Evolutionary conservation across 1,140 invertebrate species (phyloP), one percentile per base, ranked within the genome.

Genomic region (Bombus sibiricus): DNA sequence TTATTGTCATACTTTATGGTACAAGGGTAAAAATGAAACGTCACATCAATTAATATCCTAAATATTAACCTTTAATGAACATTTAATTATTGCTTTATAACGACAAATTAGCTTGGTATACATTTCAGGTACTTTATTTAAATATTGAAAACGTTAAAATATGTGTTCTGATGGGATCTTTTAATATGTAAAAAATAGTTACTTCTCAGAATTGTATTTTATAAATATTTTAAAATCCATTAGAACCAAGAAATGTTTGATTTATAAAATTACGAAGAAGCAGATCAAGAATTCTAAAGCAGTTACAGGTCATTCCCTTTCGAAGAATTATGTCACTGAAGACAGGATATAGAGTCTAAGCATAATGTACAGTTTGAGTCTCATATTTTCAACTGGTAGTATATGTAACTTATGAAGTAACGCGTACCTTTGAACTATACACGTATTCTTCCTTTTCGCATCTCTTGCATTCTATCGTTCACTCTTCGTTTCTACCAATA

Each of bases 381-480:
- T 59, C n/a, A 74, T 59, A 62, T 12, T 75, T 57, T 87, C 79
- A 62, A 72, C 66, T 77, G 78, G 34, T 41, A 68, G 66, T 25
- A 66, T 79, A 62, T 37, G n/a, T 74, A 47, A n/a, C 47, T 22
- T 53, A 22, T 2, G 43, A 82, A 47, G n/a, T 75, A 66, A 83
- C 71, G 59, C 43, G 10, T 59, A 74, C 13, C n/a, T 53, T 43
- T 64, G 22, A 66, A 74, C 25, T 75, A 10, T 64, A 41, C 69
- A 37, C 32, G 43, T 43, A 71, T 77, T 57, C 76, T 41, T 84
- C 37, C 78, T 73, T 84, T 25, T 43, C 39, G 59, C 66, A 15
- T 57, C 53, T 64, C 80, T 39, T 32, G 59, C 37, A 62, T 32
- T 39, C 68, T 25, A 37, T 32, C 71, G 15, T 74, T 74, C 79